Evolutionary conservation across 2,113 vertebrate species (phyloP).

Genomic region (Peucedramus taeniatus): DNA sequence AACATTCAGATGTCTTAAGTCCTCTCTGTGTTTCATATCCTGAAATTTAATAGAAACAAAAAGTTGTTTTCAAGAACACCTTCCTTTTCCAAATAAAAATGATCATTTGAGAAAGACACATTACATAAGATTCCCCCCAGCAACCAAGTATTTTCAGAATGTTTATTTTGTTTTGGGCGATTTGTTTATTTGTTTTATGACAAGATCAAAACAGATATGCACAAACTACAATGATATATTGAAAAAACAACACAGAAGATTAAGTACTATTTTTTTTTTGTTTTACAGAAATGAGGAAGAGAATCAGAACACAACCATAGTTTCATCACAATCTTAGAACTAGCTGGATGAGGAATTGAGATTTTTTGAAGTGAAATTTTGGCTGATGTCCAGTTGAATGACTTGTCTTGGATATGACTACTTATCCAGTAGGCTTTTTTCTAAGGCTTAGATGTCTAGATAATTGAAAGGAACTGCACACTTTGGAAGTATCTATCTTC

Average conservation of each 20-base stretch:
- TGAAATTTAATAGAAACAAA: slow-evolving; percentile 35
- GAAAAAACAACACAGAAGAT: neutral
- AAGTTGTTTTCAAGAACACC: neutral
- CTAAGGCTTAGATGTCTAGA: neutral
- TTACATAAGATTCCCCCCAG: neutral
- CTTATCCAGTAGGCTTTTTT: too few species aligned
- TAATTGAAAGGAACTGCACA: neutral
- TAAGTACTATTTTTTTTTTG: neutral
- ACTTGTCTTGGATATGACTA: neutral
- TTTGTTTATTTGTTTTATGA: neutral
- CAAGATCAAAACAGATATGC: neutral
- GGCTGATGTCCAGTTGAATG: neutral
- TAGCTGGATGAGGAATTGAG: neutral
- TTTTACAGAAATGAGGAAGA: neutral
- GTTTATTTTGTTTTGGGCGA: neutral
- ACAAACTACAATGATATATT: neutral
- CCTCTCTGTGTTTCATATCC: slow-evolving; percentile 86
- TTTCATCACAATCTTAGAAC: neutral
- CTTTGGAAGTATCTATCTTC: neutral
- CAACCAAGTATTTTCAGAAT: neutral
- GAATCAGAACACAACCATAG: neutral
- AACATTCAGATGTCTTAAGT: slow-evolving; percentile 84
- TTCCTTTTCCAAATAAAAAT: neutral
- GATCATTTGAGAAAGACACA: neutral
- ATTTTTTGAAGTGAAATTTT: neutral